Percentiles rank a stretch among this genome's conserved stretches.
Conservation (phyloP, 2,797 vertebrate species). For the Parauchenoglanis punctatus region DNA sequence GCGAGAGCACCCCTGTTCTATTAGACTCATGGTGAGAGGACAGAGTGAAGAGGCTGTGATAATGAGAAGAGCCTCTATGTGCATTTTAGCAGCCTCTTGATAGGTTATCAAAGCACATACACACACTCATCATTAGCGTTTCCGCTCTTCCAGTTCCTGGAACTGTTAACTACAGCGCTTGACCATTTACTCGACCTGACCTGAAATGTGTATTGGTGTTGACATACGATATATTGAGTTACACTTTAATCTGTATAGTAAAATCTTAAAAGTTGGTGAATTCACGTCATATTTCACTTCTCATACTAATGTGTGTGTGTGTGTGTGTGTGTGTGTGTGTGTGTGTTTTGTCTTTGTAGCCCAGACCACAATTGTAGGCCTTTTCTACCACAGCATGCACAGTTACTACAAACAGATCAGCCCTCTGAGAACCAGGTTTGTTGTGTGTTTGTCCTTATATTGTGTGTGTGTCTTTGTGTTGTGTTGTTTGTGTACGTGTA, state of each 20-base stretch:
- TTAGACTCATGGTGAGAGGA: constrained; percentile 65
- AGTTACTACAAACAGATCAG: constrained; percentile 82
- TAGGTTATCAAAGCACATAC: constrained; percentile 65
- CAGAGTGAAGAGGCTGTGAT: constrained; percentile 54
- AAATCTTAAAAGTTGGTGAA: background rate
- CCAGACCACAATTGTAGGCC: constrained; percentile 90
- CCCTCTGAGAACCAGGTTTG: constrained; percentile 83
- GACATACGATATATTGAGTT: background rate
- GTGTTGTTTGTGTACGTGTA: constrained; percentile 6
- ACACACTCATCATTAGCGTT: constrained; percentile 18
- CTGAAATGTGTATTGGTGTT: background rate
- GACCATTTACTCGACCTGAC: background rate
- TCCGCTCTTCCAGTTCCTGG: background rate
- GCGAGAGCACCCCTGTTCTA: constrained; percentile 58
- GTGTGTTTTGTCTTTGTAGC: constrained; percentile 70
- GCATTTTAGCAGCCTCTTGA: constrained; percentile 66
- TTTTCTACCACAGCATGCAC: constrained; percentile 92
- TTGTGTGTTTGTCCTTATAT: background rate
- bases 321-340: constrained; percentile 45
- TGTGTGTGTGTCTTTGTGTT: constrained; percentile 8
- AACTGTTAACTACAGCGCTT: background rate
- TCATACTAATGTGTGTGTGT: constrained; percentile 50
- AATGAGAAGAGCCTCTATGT: constrained; percentile 69
- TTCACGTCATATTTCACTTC: constrained; percentile 15
- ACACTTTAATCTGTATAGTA: constrained; percentile 5